phyloP scores from a whole-genome alignment of 2,888 invertebrate species.

The Atrina japonica region DNA sequence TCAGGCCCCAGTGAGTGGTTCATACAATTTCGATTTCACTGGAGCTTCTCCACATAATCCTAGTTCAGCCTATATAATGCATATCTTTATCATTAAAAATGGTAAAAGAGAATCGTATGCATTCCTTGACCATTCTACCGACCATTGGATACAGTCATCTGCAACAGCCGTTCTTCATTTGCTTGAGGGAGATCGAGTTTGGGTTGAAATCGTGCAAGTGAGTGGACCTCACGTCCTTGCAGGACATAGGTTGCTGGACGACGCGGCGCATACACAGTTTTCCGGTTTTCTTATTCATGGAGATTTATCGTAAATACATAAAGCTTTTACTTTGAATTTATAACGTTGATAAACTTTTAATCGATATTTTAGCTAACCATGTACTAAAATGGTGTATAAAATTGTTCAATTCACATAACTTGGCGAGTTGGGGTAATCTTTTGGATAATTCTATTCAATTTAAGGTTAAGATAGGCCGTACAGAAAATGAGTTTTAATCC shows the following conservation, averaged over 20 bases:
- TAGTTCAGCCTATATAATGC: background rate
- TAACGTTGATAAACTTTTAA: no score
- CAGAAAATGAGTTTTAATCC: no score
- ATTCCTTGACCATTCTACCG: slow-evolving; percentile 6
- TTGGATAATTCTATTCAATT: no score
- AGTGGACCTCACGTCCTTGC: slow-evolving; percentile 10
- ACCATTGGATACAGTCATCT: slow-evolving; percentile 9
- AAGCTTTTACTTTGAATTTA: no score
- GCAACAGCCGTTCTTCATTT: slow-evolving; percentile 6
- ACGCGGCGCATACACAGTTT: slow-evolving; percentile 12
- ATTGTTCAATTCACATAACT: no score
- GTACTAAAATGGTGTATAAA: no score
- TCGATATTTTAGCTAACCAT: no score
- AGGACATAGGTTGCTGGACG: slow-evolving; percentile 4
- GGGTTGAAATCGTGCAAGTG: background rate
- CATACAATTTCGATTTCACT: slow-evolving; percentile 9
- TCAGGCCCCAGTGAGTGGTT: background rate
- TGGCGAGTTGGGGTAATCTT: no score
- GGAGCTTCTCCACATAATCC: slow-evolving; percentile 5
- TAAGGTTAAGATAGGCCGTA: no score
- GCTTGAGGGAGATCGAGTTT: background rate
- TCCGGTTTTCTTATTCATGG: slow-evolving; percentile 19
- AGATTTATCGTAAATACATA: no score
- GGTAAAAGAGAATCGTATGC: slow-evolving; percentile 8
- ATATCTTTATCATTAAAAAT: slow-evolving; percentile 14